Conservation (phyloP, 2,888 invertebrate genomes). For the Penaeus monodon region DNA sequence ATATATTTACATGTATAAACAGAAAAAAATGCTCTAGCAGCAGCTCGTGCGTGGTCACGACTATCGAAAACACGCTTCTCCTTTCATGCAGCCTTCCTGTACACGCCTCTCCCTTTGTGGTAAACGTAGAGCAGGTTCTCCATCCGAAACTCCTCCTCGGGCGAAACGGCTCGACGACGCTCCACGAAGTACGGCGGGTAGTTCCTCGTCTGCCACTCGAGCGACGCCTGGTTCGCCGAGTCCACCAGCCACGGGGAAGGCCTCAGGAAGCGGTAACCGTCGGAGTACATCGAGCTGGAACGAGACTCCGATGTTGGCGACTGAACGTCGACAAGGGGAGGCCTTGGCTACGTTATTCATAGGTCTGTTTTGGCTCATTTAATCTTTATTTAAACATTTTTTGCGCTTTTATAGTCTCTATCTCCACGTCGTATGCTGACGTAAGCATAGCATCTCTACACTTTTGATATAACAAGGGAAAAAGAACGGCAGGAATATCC, state of each 20-base stretch:
- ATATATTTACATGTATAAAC: no score
- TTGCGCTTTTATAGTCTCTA: no score
- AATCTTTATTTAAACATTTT: no score
- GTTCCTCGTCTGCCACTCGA: constrained; percentile 32
- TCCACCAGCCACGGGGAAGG: constrained; percentile 20
- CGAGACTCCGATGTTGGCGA: background rate
- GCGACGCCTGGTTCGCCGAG: background rate
- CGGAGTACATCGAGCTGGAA: constrained; percentile 33
- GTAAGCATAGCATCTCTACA: no score
- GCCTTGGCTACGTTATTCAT: no score
- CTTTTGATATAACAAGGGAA: no score
- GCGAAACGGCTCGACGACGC: background rate
- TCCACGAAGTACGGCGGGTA: constrained; percentile 28
- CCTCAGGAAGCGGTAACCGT: constrained; percentile 9
- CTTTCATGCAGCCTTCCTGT: background rate
- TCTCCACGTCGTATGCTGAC: no score
- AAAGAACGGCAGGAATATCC: no score
- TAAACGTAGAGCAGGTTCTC: constrained; percentile 16
- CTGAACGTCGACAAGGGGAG: background rate
- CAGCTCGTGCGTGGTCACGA: no score
- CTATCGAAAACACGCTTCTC: no score
- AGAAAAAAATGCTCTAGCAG: no score
- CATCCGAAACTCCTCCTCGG: constrained; percentile 37
- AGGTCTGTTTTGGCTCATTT: no score
- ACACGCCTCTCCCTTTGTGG: constrained; percentile 9